Base-by-base conservation (phyloP, 2,797 vertebrate species). In the Halcyon smyrnensis region DNA sequence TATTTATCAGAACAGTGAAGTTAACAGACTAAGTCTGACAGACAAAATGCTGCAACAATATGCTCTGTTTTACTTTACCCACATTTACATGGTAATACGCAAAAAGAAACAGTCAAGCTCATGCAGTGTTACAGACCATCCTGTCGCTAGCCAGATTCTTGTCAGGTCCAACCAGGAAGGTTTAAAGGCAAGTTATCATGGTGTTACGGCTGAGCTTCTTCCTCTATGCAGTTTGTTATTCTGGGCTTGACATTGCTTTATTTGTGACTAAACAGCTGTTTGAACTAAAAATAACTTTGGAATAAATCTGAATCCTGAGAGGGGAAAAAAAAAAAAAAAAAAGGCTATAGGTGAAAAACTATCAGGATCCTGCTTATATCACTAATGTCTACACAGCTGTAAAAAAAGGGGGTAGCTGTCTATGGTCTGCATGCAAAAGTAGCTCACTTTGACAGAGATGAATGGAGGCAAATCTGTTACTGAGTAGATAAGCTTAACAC, bases 271-370 rank as follows among this genome's bases (percentile, higher is more conserved):
- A 86, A 83, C 84, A 77, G 75, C 60, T 95, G 89, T 53, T 60
- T 64, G 43, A 87, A 80, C 77, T 89, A 87, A 95, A 91, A 95
- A 92, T 83, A 80, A 43, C 51, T 74, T 50, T 21, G n/a, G 15
- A 82, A 89, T 59, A 76, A 70, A 39, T 5, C 17, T 41, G 59
- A 77, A 85, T 80, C 46, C 82, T 48, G 19, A 46, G 45, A 45
- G 46, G 20, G 9, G 6, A 30, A 69, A 11, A 21, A 43, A 43
- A 8, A 27, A 51, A 70, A 77, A n/a, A 65, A 30, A 54, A 75
- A 77, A 87, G 6, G 11, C 27, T 82, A 2, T 30, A 39, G n/a
- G 21, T 87, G 39, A 91, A 85, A 21, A 32, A 32, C 13, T 89
- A 57, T n/a, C 17, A 80, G 51, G 7, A 83, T 87, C 5, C 19